A percentile compares a stretch with the other conserved stretches of the same genome.
Conservation (phyloP, 1,140 invertebrate species). For the Lordiphosa mommai region DNA sequence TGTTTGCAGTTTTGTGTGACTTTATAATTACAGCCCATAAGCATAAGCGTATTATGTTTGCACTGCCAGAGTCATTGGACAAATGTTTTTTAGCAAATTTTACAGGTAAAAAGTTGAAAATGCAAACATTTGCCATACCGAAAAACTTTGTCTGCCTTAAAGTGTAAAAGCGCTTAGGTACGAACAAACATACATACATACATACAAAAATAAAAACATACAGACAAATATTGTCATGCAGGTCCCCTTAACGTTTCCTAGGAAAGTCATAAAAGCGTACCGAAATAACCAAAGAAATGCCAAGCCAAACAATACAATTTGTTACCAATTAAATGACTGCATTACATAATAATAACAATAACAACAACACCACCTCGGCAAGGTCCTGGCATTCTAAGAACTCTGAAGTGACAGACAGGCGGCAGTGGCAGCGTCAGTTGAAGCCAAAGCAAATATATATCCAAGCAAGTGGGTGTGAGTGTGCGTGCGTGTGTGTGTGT, state of each 20-base stretch:
- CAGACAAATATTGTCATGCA: too few species aligned
- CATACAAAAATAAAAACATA: too few species aligned
- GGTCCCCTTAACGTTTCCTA: slow-evolving; percentile 33
- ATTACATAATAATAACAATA: slow-evolving; percentile 73
- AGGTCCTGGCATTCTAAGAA: slow-evolving; percentile 16
- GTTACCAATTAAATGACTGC: slow-evolving; percentile 76
- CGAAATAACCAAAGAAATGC: slow-evolving; percentile 47
- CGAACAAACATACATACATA: too few species aligned
- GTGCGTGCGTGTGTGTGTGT: slow-evolving; percentile 10
- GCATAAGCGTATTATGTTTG: slow-evolving; percentile 13
- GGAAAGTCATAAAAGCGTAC: slow-evolving; percentile 69
- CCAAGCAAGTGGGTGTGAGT: slow-evolving; percentile 9
- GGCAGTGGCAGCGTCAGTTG: slow-evolving; percentile 35
- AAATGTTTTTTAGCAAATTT: slow-evolving; percentile 4
- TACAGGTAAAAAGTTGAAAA: slow-evolving; percentile 19
- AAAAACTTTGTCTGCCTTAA: too few species aligned
- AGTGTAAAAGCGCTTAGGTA: too few species aligned
- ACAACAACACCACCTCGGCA: slow-evolving; percentile 21
- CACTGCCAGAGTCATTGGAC: slow-evolving; percentile 1
- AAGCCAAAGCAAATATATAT: slow-evolving; percentile 54
- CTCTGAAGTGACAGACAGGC: slow-evolving; percentile 27
- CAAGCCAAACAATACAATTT: slow-evolving; percentile 70
- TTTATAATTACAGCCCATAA: slow-evolving; percentile 32
- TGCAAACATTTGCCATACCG: slow-evolving; percentile 2
- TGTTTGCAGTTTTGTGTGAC: slow-evolving; percentile 23